phyloP scores from a whole-genome alignment of 2,113 vertebrate species.

The Perca fluviatilis region DNA sequence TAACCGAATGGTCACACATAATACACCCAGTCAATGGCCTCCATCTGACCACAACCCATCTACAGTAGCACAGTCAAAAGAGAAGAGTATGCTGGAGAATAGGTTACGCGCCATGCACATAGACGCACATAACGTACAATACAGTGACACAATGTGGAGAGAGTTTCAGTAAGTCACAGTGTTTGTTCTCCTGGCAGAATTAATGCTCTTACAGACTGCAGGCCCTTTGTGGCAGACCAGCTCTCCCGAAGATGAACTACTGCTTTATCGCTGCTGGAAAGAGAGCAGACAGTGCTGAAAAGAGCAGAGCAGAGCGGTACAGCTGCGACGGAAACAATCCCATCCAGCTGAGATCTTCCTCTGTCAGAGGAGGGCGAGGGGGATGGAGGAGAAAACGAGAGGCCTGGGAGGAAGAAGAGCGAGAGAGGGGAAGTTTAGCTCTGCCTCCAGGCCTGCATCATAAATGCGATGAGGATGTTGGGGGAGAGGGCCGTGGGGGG shows the following conservation, averaged over 20 bases:
- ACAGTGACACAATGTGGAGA: neutral
- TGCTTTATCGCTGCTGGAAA: conserved; percentile 46
- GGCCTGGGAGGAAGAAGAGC: conserved; percentile 15
- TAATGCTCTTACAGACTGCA: conserved; percentile 41
- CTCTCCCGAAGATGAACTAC: conserved; percentile 40
- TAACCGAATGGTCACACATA: conserved; percentile 51
- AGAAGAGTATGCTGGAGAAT: neutral
- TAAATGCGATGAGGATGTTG: conserved; percentile 26
- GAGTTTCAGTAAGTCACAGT: conserved; percentile 50
- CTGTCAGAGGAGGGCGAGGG: conserved; percentile 28
- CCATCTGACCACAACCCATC: conserved; percentile 33
- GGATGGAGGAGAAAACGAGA: conserved; percentile 28
- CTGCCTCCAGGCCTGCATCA: conserved; percentile 48
- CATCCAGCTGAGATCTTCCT: conserved; percentile 58
- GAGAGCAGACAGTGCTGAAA: conserved; percentile 17
- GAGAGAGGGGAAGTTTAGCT: conserved; percentile 28
- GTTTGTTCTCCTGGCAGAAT: conserved; percentile 39
- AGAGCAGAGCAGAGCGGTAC: conserved; percentile 39
- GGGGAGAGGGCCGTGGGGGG: neutral
- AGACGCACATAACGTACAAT: neutral
- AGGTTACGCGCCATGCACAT: neutral
- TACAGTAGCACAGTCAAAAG: conserved; percentile 18
- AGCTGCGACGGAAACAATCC: conserved; percentile 66
- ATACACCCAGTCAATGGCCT: conserved; percentile 36
- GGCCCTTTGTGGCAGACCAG: conserved; percentile 48